Base-by-base conservation (phyloP, 2,113 vertebrate species). In the Cromileptes altivelis region DNA sequence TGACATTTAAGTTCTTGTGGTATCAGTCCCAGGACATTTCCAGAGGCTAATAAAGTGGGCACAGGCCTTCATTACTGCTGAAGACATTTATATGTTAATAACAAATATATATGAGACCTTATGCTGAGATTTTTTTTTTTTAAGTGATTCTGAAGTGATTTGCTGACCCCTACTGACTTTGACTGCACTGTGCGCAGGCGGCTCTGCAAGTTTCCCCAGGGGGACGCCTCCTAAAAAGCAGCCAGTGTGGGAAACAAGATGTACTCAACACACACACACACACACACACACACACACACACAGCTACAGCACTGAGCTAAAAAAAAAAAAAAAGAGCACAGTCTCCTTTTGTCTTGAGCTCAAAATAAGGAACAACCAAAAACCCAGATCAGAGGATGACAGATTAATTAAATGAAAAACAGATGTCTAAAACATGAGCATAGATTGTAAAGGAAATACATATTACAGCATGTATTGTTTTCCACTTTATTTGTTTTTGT, bases 81-180 rank as follows among this genome's bases (percentile, higher is more conserved):
- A 13, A 4, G 27, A 12, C 18, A 19, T 15, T 50, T 45, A 45
- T 11, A 45, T 2, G 33, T 37, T 37, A 37, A 6, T 37, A 1
- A 37, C 33, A 8, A 37, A 37, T 10, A 13, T 50, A 2, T 13
- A n/a, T 7, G 45, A n/a, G 9, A 56, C 1, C 4, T n/a, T 30
- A 5, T 56, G 21, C 6, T 11, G 19, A 61, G 42, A 17, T 49
- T 2, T 23, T n/a, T 53, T 49, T 2, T 23, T n/a, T 53, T 25
- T 4, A 83, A 82, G 85, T 61, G 81, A 71, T 88, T 71, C 60
- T 37, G 4, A 83, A 82, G 85, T 61, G 81, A 71, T 88, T 71
- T 91, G 88, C 90, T 93, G 88, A 85, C 91, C 90, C 65, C 87
- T 93, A 73, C 67, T 89, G 92, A 84, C 79, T 57, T 6, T 62